Evolutionary conservation across 92 coral and sea anemone species (phyloP).

Genomic region (Diadumene lineata): DNA sequence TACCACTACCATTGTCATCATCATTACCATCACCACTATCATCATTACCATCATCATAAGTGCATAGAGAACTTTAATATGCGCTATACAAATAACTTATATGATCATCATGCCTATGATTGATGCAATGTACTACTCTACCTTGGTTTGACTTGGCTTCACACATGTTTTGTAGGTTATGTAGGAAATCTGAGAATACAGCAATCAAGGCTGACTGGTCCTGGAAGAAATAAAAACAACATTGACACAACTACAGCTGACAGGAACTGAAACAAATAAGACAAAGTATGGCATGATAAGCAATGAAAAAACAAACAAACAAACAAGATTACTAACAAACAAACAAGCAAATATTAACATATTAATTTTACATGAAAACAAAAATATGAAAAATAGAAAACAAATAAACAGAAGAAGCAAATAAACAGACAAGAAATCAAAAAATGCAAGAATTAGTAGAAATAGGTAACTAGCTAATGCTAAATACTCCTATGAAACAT

Average conservation of each 20-base stretch:
- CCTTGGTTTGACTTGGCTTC: conserved; percentile 64
- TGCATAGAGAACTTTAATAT: not conserved
- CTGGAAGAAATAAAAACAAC: conserved; percentile 22
- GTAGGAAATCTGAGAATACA: conserved; percentile 80
- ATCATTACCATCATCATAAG: not conserved
- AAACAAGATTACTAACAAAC: too few species aligned
- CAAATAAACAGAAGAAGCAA: too few species aligned
- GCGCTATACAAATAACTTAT: not conserved
- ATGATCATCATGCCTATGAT: not conserved
- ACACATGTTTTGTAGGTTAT: conserved; percentile 57
- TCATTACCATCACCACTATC: not conserved
- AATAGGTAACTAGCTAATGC: too few species aligned
- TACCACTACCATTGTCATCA: not conserved
- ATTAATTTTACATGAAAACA: too few species aligned
- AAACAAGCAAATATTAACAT: too few species aligned
- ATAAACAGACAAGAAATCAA: too few species aligned
- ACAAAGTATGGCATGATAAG: not conserved
- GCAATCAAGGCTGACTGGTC: conserved; percentile 76
- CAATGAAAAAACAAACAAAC: not conserved
- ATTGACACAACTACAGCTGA: too few species aligned
- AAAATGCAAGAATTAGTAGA: too few species aligned
- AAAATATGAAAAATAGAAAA: too few species aligned
- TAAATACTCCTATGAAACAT: too few species aligned
- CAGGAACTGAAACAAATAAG: too few species aligned
- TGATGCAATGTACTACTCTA: not conserved